These are phyloP conservation scores for Chrysotoxum bicinctum DNA, from an alignment of 2,888 invertebrate species.

Conservation along the genomic window DNA sequence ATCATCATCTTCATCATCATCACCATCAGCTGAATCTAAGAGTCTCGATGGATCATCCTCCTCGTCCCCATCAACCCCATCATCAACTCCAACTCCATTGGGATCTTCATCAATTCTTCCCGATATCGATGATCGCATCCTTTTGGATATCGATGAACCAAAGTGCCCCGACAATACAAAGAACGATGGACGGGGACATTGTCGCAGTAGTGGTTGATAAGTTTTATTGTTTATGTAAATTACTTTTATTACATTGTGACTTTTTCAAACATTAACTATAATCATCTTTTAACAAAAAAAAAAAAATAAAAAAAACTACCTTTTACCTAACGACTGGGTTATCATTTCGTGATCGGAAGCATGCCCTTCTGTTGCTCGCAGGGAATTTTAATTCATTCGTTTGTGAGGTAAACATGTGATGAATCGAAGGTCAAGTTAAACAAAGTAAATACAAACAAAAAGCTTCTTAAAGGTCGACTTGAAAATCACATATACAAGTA, in stretches of 20 bases:
- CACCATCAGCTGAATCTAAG: neutral
- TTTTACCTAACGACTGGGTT: constrained; percentile 9
- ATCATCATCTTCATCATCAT: neutral
- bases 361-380: neutral
- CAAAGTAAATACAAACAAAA: neutral
- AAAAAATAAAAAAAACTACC: neutral
- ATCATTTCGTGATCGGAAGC: constrained; percentile 41
- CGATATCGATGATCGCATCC: constrained; percentile 75
- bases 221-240: neutral
- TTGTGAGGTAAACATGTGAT: constrained; percentile 35
- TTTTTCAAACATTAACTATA: constrained; percentile 30
- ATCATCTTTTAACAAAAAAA: constrained; percentile 1
- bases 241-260: neutral
- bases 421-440: constrained; percentile 21
- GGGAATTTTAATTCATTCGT: neutral
- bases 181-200: constrained; percentile 47
- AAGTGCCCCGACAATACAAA: constrained; percentile 46
- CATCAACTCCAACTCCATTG: neutral
- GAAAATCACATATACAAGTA: neutral
- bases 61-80: neutral
- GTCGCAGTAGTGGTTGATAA: constrained; percentile 41
- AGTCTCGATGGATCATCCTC: neutral
- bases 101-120: constrained; percentile 37
- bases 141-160: constrained; percentile 65
- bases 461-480: constrained; percentile 16